Evolutionary conservation across 1,140 invertebrate species (phyloP).

Genomic region (Anastrepha obliqua): DNA sequence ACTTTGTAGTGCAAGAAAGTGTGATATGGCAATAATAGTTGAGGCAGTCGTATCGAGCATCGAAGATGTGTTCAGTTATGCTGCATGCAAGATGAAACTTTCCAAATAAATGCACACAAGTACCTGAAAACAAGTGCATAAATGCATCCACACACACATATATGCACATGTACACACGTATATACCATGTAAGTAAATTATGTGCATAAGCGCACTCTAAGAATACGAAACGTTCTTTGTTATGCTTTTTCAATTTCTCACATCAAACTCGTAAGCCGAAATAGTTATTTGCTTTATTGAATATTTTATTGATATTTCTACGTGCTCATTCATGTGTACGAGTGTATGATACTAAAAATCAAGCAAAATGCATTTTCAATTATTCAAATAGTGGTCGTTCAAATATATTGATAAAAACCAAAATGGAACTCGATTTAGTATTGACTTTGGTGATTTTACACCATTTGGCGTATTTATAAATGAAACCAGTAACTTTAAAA

Average conservation of each 20-base stretch:
- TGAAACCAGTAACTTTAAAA: no score
- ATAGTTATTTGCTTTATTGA: background rate
- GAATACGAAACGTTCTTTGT: background rate
- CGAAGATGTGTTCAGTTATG: background rate
- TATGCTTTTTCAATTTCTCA: background rate
- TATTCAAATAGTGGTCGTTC: no score
- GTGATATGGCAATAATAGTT: background rate
- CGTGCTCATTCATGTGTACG: background rate
- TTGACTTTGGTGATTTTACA: no score
- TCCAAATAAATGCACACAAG: background rate
- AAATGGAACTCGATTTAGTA: no score
- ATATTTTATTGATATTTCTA: background rate
- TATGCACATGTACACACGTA: background rate
- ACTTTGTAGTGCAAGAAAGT: background rate
- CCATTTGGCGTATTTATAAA: no score
- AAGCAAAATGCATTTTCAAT: background rate
- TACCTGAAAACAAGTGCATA: background rate
- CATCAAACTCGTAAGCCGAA: background rate
- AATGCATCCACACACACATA: background rate
- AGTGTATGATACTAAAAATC: background rate
- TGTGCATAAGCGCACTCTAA: background rate
- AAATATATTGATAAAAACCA: no score
- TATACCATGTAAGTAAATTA: background rate
- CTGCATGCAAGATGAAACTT: background rate
- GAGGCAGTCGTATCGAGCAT: background rate